These are phyloP conservation scores for Agraylea sexmaculata DNA, from an alignment of 1,140 invertebrate species.

Conservation along the genomic window DNA sequence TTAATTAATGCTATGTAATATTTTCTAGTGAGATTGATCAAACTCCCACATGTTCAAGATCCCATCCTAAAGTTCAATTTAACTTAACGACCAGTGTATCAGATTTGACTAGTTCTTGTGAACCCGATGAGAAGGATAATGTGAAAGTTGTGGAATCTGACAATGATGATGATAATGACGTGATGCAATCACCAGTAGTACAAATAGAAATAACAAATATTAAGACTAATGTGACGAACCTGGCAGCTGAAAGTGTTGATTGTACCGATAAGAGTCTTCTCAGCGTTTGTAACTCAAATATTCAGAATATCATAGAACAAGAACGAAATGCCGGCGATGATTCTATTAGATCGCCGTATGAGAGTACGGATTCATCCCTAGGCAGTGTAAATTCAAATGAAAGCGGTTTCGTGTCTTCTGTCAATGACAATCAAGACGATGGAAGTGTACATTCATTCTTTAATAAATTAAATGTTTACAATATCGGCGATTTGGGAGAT, in stretches of 20 bases:
- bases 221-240: conserved; percentile 8
- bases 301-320: too few relatives aligned
- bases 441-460: conserved; percentile 1
- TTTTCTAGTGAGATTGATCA: too few relatives aligned
- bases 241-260: not conserved
- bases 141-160: conserved; percentile 4
- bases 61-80: not conserved
- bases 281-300: too few relatives aligned
- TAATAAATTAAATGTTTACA: conserved; percentile 23
- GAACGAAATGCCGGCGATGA: conserved; percentile 6
- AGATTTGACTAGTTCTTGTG: conserved; percentile 2
- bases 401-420: conserved; percentile 17
- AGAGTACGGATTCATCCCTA: conserved; percentile 18
- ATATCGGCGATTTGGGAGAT: conserved; percentile 29
- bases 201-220: conserved; percentile 18
- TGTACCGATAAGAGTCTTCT: too few relatives aligned
- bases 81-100: conserved; percentile 4
- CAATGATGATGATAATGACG: conserved; percentile 12
- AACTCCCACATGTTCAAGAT: conserved; percentile 7
- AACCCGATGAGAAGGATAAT: not conserved
- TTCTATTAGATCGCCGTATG: conserved; percentile 16
- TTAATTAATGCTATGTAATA: too few relatives aligned
- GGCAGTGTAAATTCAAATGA: conserved; percentile 18
- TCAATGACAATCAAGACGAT: conserved; percentile 15
- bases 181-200: conserved; percentile 11